Evolutionary conservation across 23 tunicate genomes (phyloP), one percentile per base, ranked within the genome.

Genomic region (Trididemnum clinides): DNA sequence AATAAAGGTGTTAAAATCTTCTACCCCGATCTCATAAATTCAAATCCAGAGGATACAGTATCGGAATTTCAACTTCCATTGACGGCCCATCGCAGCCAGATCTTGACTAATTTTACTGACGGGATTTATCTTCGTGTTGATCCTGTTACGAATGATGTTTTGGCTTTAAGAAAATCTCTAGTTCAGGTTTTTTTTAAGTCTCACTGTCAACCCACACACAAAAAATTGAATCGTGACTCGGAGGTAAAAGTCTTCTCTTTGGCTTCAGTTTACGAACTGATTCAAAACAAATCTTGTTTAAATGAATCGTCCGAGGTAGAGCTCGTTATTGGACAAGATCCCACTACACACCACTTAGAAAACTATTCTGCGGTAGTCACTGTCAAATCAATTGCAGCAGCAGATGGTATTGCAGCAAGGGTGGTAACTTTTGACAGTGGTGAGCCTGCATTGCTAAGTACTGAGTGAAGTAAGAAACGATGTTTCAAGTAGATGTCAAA

Each of bases 191-290:
- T 51, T 29, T 78, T 50, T 39, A 10, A 22, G 4, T 50, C 65
- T 23, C 83, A 78, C 36, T 26, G 21, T 2, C 66, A 78, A 3
- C 19, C 10, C 4, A 5, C 10, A 51, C 20, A 20, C 6, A 19
- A 12, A 51, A 34, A 87, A 36, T 39, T 87, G 72, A 81, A 66
- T 22, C 54, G 81, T 12, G 72, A 80, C 1, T 26, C 23, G n/a
- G 62, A 33, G 6, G 59, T 57, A 0, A 26, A 27, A 0, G 72
- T 87, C 28, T 87, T 87, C 36, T 77, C 77, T 32, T 80, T 27
- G 29, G 78, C 38, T 33, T 19, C 3, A 15, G 27, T 59, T 59
- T 15, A 15, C 3, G 66, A 59, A n/a, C 66, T 19, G 25, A 25
- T 59, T 59, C 25, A 59, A 10, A 10, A 5, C 3, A n/a, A n/a